Evolutionary conservation across 2,113 vertebrate genomes (phyloP), one percentile per base, ranked within the genome.

Genomic region (Hiodon alosoides): DNA sequence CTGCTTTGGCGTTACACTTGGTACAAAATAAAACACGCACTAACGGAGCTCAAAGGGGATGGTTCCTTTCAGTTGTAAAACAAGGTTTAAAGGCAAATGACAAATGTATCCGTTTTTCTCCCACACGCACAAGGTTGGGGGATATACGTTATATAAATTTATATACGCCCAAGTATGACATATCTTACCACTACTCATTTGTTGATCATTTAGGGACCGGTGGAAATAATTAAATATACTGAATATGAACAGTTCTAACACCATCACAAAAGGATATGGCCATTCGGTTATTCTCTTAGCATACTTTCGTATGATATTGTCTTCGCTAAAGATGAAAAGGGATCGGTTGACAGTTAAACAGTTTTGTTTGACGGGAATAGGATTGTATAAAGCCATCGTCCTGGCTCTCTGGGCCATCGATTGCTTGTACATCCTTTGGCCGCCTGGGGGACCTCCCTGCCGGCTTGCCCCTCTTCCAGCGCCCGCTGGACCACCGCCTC

Each of bases 301-400:
- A 54, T 98, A 99, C 93, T 98, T 99, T 89, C 97, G 93, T 87
- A 99, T 95, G 86, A 94, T 89, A 82, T 99, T 99, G 92, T 99
- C 97, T 88, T 99, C 97, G 79, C 95, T 95, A 90, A 99, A 98
- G 92, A 99, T 91, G 93, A 98, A 99, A 84, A 99, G 93, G 83
- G 97, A 98, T 86, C 96, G 93, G 93, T 99, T 99, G 92, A 99
- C 94, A 14, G 97, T 98, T 87, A 98, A 87, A 90, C 95, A 98
- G 94, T 96, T 98, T 87, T 98, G 97, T 82, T 95, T 97, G 90
- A 98, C 97, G 14, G 97, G 96, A 85, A 98, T 99, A 71, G 97
- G 97, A 89, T 99, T 99, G 91, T 99, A 99, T 72, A 99, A 92
- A 85, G 97, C 97, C 97, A 99, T 99, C 65, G 97, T 98, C 85